phyloP scores from a whole-genome alignment of 2,888 invertebrate genomes.

The Atethmia centrago region DNA sequence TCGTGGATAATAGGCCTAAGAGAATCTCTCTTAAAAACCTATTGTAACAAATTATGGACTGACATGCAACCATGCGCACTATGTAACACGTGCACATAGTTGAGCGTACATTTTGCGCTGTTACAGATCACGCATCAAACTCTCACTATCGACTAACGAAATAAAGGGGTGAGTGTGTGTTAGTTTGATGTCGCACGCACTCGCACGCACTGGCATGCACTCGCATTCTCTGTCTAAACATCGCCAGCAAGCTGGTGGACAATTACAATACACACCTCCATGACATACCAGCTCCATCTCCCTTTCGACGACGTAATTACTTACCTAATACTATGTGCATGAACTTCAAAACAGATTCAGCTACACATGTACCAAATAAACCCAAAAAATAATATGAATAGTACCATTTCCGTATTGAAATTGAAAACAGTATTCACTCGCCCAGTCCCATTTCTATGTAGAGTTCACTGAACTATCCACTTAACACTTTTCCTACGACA shows the following conservation, averaged over 20 bases:
- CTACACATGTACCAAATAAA: neutral
- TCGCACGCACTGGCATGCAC: constrained; percentile 45
- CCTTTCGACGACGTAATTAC: neutral
- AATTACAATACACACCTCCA: neutral
- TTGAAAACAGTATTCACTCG: neutral
- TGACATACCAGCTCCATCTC: neutral
- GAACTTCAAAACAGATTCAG: neutral
- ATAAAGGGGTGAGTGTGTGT: constrained; percentile 84
- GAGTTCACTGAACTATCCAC: too few relatives aligned
- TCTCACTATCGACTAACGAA: constrained; percentile 81
- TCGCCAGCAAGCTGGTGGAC: neutral
- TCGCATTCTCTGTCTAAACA: constrained; percentile 12
- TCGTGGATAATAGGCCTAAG: neutral
- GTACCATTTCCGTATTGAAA: neutral
- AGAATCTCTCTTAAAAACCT: neutral
- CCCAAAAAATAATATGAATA: neutral
- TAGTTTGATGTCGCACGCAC: constrained; percentile 77
- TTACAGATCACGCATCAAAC: constrained; percentile 83
- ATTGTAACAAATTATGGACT: neutral
- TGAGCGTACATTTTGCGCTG: constrained; percentile 76
- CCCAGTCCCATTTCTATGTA: neutral
- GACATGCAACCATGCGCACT: constrained; percentile 20
- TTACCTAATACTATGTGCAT: neutral
- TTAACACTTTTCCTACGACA: neutral
- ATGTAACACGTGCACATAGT: constrained; percentile 46